Percentiles rank a stretch among this genome's conserved stretches.
Evolutionary conservation across 2,888 invertebrate species (phyloP).

Genomic region (Phoronis australis): DNA sequence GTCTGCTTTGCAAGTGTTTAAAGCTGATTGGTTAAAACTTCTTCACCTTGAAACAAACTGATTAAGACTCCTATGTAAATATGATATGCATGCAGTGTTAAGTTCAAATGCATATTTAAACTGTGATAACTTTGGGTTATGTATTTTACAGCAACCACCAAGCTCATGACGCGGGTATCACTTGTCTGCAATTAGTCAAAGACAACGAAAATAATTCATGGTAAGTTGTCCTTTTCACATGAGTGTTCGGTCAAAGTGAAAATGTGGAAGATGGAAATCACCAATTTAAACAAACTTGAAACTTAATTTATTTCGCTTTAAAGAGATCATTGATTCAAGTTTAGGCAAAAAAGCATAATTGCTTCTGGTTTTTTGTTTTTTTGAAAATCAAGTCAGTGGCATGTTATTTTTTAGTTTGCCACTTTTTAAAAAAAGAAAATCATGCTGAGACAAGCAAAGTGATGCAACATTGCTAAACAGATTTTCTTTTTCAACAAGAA

Average conservation of each 20-base stretch:
- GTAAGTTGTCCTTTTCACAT: too few relatives aligned
- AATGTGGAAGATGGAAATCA: neutral
- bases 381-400: neutral
- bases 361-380: neutral
- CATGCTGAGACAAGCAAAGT: too few relatives aligned
- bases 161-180: constrained; percentile 52
- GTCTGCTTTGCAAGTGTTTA: too few relatives aligned
- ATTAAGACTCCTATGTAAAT: too few relatives aligned
- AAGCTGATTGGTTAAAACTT: too few relatives aligned
- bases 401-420: too few relatives aligned
- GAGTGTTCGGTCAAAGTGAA: too few relatives aligned
- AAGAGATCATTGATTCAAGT: neutral
- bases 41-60: too few relatives aligned
- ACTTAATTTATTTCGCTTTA: neutral
- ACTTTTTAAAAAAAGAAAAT: too few relatives aligned
- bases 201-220: constrained; percentile 50
- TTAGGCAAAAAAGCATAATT: neutral
- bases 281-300: neutral
- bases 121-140: neutral
- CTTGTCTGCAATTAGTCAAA: constrained; percentile 43
- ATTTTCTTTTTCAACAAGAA: too few relatives aligned
- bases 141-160: constrained; percentile 31
- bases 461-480: too few relatives aligned
- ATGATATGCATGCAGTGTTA: too few relatives aligned
- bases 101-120: neutral